Evolutionary conservation across 2,797 vertebrate species (phyloP).

Genomic region (Tangara arthus): DNA sequence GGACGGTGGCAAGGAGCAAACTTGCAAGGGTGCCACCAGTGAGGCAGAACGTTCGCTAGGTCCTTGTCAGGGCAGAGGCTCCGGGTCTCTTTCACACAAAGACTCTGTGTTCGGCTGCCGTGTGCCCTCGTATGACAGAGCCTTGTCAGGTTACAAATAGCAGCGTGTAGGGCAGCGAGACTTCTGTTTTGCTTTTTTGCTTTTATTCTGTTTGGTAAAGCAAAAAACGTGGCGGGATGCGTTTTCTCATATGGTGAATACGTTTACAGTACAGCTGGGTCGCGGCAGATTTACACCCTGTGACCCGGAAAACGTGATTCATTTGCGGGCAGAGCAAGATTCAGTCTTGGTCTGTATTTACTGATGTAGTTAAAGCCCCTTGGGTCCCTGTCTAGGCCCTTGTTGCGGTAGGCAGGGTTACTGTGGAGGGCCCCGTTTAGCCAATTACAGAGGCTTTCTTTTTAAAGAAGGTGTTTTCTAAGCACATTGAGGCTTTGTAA

Average conservation of each 20-base stretch:
- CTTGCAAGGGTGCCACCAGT: rapidly evolving
- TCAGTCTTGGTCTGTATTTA: not conserved
- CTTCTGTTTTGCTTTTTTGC: not conserved
- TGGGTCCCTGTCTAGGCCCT: not conserved
- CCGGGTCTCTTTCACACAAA: no score
- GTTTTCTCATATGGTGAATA: rapidly evolving
- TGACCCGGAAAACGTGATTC: not conserved
- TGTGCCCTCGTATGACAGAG: not conserved
- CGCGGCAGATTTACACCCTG: not conserved
- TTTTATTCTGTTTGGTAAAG: not conserved
- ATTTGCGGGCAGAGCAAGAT: not conserved
- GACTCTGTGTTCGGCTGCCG: rapidly evolving
- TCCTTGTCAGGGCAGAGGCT: not conserved
- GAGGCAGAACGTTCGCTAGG: rapidly evolving
- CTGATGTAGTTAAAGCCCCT: not conserved
- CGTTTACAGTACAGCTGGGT: rapidly evolving
- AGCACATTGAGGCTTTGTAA: not conserved
- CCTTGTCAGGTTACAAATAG: not conserved
- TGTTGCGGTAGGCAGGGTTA: not conserved
- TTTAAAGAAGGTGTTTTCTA: not conserved
- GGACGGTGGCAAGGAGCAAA: rapidly evolving
- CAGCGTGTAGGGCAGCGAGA: not conserved
- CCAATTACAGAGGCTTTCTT: not conserved
- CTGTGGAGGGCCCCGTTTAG: rapidly evolving
- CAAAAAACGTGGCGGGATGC: not conserved